Percentiles rank a stretch among this genome's conserved stretches.
These are phyloP conservation scores for Acrobasis repandana DNA, from an alignment of 2,888 invertebrate species.

Conservation along the genomic window DNA sequence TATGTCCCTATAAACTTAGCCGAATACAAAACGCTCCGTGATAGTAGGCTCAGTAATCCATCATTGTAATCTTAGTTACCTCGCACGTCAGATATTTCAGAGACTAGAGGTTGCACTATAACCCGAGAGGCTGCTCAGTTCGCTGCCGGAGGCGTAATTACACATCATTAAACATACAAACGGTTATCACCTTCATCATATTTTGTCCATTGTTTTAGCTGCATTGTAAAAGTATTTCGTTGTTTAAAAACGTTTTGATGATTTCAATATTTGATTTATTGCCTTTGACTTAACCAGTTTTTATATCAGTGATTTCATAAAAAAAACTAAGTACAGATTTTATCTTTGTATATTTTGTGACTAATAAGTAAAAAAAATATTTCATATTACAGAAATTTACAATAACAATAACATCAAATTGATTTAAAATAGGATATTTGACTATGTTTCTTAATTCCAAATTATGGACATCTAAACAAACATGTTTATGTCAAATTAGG, in stretches of 20 bases:
- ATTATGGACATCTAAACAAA: too few relatives aligned
- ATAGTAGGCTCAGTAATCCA: background rate
- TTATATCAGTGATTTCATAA: background rate
- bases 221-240: constrained; percentile 39
- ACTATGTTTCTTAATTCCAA: too few relatives aligned
- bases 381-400: background rate
- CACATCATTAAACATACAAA: constrained; percentile 29
- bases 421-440: too few relatives aligned
- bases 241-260: background rate
- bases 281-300: background rate
- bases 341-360: background rate
- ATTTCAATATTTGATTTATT: background rate
- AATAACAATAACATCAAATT: too few relatives aligned
- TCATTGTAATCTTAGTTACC: background rate
- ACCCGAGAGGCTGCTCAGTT: constrained; percentile 52
- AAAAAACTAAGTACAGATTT: background rate
- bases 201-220: constrained; percentile 37
- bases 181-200: constrained; percentile 36
- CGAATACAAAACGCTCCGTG: background rate
- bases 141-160: constrained; percentile 35
- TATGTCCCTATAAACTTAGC: background rate
- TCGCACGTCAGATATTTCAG: background rate
- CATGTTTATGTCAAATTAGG: too few relatives aligned
- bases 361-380: constrained; percentile 14
- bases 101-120: constrained; percentile 38